A percentile compares a stretch with the other conserved stretches of the same genome.
phyloP scores from a whole-genome alignment of 2,797 vertebrate genomes.

The Alca torda region DNA sequence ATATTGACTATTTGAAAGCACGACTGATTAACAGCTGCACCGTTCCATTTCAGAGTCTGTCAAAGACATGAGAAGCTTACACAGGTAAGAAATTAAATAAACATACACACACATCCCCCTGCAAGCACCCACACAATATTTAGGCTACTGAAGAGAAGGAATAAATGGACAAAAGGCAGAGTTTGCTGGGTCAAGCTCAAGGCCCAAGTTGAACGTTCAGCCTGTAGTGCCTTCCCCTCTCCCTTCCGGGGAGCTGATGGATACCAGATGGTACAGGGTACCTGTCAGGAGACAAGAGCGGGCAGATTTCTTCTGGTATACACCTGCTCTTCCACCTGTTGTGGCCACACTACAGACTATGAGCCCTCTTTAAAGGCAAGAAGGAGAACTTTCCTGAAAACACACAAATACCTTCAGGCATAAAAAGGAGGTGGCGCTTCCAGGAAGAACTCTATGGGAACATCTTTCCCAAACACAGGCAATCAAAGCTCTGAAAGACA shows the following conservation, averaged over 20 bases:
- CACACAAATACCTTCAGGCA: not conserved
- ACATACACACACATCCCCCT: not conserved
- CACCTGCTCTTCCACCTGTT: not conserved
- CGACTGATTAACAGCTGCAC: not conserved
- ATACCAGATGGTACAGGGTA: too few species aligned
- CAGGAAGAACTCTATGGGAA: not conserved
- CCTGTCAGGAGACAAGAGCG: accelerated
- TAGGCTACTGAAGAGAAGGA: not conserved
- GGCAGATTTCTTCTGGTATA: not conserved
- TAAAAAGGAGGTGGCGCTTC: not conserved
- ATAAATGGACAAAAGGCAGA: not conserved
- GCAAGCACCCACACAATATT: not conserved
- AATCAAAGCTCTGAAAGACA: not conserved
- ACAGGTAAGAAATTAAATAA: not conserved
- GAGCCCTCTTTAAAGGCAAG: not conserved
- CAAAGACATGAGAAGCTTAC: not conserved
- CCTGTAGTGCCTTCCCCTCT: not conserved
- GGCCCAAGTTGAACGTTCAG: not conserved
- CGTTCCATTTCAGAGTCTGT: not conserved
- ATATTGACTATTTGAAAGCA: not conserved
- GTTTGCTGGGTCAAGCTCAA: not conserved
- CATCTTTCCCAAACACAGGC: not conserved
- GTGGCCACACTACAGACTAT: not conserved
- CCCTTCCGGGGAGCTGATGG: not conserved
- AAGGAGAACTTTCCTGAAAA: not conserved